Percentiles rank a stretch among this genome's conserved stretches.
Evolutionary conservation across 2,113 vertebrate genomes (phyloP).

Genomic region (Perccottus glenii): DNA sequence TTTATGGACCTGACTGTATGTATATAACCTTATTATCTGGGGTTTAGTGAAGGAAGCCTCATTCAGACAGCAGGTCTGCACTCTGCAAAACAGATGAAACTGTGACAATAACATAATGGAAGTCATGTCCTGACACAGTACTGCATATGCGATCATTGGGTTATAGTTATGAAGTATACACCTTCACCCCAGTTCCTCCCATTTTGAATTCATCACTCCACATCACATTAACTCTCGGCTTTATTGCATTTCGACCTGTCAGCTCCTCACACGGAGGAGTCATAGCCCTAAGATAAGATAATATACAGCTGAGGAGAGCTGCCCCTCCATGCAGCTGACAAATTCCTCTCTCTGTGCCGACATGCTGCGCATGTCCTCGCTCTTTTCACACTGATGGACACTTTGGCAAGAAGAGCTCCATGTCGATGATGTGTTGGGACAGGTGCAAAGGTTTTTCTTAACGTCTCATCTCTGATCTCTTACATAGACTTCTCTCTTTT

Average conservation of each 20-base stretch:
- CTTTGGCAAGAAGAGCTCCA: slow-evolving; percentile 10
- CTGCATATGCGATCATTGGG: background rate
- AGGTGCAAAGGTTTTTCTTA: slow-evolving; percentile 12
- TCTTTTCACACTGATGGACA: slow-evolving; percentile 13
- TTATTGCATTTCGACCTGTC: slow-evolving; percentile 2
- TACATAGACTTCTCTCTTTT: background rate
- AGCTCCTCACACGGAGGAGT: slow-evolving; percentile 1
- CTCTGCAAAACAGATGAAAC: too few relatives aligned
- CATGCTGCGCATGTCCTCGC: slow-evolving; percentile 25
- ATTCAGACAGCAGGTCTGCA: too few relatives aligned
- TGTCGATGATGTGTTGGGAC: slow-evolving; percentile 18
- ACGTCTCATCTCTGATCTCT: background rate
- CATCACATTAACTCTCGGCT: background rate
- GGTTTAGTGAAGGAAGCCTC: too few relatives aligned
- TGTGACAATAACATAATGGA: background rate
- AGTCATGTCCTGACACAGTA: background rate
- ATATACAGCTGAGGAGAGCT: slow-evolving; percentile 11
- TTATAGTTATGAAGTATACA: fast-evolving
- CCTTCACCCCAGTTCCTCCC: background rate
- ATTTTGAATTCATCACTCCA: background rate
- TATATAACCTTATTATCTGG: too few relatives aligned
- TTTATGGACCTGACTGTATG: too few relatives aligned
- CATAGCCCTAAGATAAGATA: slow-evolving; percentile 16
- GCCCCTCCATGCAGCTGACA: slow-evolving; percentile 24
- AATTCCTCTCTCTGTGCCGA: slow-evolving; percentile 55